Percentiles rank a stretch among this genome's conserved stretches.
phyloP scores from a whole-genome alignment of 2,888 invertebrate species.

The Campopleginae sp. region DNA sequence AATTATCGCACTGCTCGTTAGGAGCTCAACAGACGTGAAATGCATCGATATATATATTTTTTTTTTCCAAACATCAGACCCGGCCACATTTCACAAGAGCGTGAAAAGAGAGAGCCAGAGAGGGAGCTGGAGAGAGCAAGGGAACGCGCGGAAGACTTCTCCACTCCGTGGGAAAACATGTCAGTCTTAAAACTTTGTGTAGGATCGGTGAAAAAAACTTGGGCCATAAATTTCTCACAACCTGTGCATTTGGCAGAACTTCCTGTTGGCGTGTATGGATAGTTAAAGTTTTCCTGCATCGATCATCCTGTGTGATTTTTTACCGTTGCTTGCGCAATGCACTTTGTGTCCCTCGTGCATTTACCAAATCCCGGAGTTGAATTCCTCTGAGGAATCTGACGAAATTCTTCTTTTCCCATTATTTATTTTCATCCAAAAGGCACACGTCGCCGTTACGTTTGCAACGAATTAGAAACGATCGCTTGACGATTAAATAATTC shows the following conservation, averaged over 20 bases:
- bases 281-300: constrained; percentile 58
- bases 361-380: constrained; percentile 17
- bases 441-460: not conserved
- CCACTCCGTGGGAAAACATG: constrained; percentile 56
- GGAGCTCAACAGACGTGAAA: constrained; percentile 14
- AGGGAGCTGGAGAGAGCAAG: not conserved
- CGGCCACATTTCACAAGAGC: not conserved
- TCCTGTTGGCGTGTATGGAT: constrained; percentile 31
- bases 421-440: not conserved
- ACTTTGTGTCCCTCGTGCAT: constrained; percentile 25
- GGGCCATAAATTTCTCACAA: constrained; percentile 61
- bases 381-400: constrained; percentile 5
- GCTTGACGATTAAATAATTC: not conserved
- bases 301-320: constrained; percentile 59
- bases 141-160: constrained; percentile 11
- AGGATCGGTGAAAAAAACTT: constrained; percentile 60
- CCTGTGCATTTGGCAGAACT: constrained; percentile 22
- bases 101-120: not conserved
- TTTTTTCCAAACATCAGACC: constrained; percentile 8
- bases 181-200: constrained; percentile 55
- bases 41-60: constrained; percentile 41
- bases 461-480: not conserved
- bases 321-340: constrained; percentile 20
- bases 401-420: not conserved
- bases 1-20: constrained; percentile 15